Evolutionary conservation across 2,797 vertebrate species (phyloP).

Genomic region (Mormyrus proboscirostris): DNA sequence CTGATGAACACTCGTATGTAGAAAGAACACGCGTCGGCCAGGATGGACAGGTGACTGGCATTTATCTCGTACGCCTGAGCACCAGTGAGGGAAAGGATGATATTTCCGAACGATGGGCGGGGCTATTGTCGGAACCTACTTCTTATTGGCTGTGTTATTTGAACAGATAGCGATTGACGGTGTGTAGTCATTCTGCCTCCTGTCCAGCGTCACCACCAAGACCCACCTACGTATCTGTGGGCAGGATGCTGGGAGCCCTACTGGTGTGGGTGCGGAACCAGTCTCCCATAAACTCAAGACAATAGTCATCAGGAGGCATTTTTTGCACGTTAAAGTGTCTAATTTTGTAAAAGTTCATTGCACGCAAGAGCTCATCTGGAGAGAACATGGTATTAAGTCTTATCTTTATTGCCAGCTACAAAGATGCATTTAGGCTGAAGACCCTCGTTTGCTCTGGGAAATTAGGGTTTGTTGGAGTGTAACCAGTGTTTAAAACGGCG

Average conservation of each 20-base stretch:
- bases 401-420: not conserved
- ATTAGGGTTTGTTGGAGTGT: not conserved
- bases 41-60: slow-evolving; percentile 55
- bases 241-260: not conserved
- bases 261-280: not conserved
- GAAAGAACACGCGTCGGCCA: slow-evolving; percentile 52
- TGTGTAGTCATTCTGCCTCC: not conserved
- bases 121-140: not conserved
- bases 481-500: not conserved
- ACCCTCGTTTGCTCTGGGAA: not conserved
- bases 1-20: slow-evolving; percentile 60
- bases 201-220: not conserved
- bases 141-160: not conserved
- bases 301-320: not conserved
- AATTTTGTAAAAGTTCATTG: not conserved
- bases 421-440: not conserved
- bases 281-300: not conserved
- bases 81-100: not conserved
- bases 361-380: not conserved
- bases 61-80: not conserved
- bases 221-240: not conserved
- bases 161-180: not conserved
- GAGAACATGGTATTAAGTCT: not conserved
- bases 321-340: not conserved
- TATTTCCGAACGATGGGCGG: not conserved